These are phyloP conservation scores for Apogon hyalosoma DNA, from an alignment of 2,797 vertebrate species.

Conservation along the genomic window DNA sequence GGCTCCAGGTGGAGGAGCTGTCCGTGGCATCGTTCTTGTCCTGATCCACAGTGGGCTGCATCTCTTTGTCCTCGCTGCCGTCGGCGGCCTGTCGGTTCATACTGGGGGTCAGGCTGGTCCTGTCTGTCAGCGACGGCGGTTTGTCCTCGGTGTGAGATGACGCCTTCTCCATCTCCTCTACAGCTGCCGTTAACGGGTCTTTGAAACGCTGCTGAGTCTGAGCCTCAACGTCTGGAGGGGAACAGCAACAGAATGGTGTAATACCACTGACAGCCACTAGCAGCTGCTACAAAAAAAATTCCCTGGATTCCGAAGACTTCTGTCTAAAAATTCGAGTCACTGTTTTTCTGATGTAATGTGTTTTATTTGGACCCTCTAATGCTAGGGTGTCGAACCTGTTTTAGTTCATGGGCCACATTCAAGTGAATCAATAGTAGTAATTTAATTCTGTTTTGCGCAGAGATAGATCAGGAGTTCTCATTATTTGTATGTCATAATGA, in stretches of 20 bases:
- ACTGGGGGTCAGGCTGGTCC: slow-evolving; percentile 35
- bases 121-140: slow-evolving; percentile 37
- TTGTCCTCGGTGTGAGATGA: slow-evolving; percentile 29
- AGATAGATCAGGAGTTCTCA: no score
- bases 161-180: slow-evolving; percentile 47
- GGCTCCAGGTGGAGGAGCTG: slow-evolving; percentile 89
- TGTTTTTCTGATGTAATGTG: no score
- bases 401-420: no score
- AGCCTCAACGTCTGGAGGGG: slow-evolving; percentile 84
- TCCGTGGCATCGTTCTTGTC: slow-evolving; percentile 85
- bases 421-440: no score
- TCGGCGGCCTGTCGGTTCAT: slow-evolving; percentile 69
- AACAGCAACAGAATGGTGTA: slow-evolving; percentile 2
- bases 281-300: no score
- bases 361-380: no score
- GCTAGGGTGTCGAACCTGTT: no score
- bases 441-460: no score
- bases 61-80: slow-evolving; percentile 78
- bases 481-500: no score
- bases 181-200: slow-evolving; percentile 74
- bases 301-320: no score
- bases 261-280: no score
- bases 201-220: slow-evolving; percentile 78
- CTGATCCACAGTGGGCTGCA: slow-evolving; percentile 68
- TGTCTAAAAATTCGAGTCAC: no score